Evolutionary conservation across 1,140 invertebrate species (phyloP).

Genomic region (Lysiphlebus fabarum): DNA sequence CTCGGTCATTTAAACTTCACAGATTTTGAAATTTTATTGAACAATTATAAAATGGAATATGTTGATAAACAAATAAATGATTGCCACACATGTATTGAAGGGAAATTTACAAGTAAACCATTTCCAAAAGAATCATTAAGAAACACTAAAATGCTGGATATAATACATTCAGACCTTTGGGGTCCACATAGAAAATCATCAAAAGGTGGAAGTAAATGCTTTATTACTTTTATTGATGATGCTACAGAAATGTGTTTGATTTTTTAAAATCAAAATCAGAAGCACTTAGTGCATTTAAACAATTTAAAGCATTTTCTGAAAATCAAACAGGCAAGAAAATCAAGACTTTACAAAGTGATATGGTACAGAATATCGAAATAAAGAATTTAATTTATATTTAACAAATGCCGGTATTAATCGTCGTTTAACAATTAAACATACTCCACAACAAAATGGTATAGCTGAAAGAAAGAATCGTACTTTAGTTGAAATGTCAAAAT

Average conservation of each 20-base stretch:
- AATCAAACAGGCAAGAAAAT: slow-evolving; percentile 38
- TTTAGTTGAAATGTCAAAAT: slow-evolving; percentile 29
- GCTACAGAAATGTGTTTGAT: slow-evolving; percentile 38
- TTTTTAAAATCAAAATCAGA: slow-evolving; percentile 46
- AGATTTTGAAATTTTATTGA: no score
- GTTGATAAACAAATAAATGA: no score
- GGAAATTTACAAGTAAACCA: neutral
- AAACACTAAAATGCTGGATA: slow-evolving; percentile 34
- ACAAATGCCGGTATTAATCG: slow-evolving; percentile 36
- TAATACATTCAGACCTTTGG: slow-evolving; percentile 47
- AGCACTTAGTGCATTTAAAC: slow-evolving; percentile 37
- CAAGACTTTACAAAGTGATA: slow-evolving; percentile 43
- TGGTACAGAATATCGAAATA: slow-evolving; percentile 46
- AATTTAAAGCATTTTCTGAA: slow-evolving; percentile 35
- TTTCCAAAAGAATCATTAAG: neutral
- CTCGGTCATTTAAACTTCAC: no score
- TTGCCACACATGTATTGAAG: neutral
- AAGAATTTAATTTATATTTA: slow-evolving; percentile 37
- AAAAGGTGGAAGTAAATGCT: slow-evolving; percentile 41
- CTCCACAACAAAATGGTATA: slow-evolving; percentile 43
- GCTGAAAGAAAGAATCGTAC: slow-evolving; percentile 35
- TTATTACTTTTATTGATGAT: slow-evolving; percentile 47
- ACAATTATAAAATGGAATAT: no score
- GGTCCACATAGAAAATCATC: slow-evolving; percentile 40
- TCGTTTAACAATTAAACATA: slow-evolving; percentile 36